Conservation (phyloP, 2,888 invertebrate genomes). For the Isoperla grammatica region DNA sequence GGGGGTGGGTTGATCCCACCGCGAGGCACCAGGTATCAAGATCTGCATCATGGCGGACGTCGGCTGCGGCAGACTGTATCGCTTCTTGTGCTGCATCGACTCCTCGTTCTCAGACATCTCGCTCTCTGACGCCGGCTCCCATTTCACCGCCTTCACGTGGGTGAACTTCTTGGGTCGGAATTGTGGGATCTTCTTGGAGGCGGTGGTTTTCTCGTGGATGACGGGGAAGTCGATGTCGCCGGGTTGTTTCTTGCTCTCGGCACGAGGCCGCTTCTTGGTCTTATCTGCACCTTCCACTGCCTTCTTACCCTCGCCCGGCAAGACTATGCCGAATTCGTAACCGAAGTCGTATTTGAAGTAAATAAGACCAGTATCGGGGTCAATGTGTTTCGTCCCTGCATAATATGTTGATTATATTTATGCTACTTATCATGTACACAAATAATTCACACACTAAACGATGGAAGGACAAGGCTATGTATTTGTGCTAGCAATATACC, state of each 20-base stretch:
- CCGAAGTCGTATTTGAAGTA: conserved; percentile 80
- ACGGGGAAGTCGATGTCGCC: conserved; percentile 62
- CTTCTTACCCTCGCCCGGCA: conserved; percentile 59
- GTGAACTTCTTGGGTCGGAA: conserved; percentile 45
- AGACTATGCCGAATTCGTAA: conserved; percentile 68
- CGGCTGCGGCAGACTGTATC: conserved; percentile 44
- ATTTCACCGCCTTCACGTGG: conserved; percentile 49
- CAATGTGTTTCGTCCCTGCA: conserved; percentile 67
- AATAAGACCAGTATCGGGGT: conserved; percentile 68
- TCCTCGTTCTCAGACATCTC: conserved; percentile 56
- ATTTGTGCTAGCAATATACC: too few species aligned
- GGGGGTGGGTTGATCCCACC: conserved; percentile 44
- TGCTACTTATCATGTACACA: background rate
- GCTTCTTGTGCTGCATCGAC: conserved; percentile 38
- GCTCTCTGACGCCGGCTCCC: conserved; percentile 58
- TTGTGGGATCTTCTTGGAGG: conserved; percentile 36
- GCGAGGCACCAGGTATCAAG: conserved; percentile 35
- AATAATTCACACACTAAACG: conserved; percentile 6
- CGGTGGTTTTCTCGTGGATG: conserved; percentile 55
- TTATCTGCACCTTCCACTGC: conserved; percentile 38
- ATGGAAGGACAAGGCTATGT: too few species aligned
- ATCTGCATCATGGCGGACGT: conserved; percentile 25
- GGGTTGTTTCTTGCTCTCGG: conserved; percentile 48
- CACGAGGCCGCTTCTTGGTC: conserved; percentile 20
- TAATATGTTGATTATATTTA: background rate